Evolutionary conservation across 2,797 vertebrate species (phyloP), one percentile per base, ranked within the genome.

Genomic region (Odontamblyopus lacepedii): DNA sequence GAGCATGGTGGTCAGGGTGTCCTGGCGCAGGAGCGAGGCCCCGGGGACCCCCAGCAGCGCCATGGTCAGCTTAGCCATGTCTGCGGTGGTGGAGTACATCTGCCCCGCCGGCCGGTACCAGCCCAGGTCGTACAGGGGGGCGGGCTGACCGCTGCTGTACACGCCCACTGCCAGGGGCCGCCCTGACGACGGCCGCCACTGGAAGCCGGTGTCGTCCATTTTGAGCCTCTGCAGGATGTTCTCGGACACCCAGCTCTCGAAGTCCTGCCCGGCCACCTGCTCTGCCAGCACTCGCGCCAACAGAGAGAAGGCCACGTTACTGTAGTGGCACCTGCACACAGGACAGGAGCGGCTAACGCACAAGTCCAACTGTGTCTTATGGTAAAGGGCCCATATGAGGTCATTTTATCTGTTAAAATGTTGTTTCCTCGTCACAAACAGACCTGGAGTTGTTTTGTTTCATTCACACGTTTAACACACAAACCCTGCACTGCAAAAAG

Each of bases 71-170:
- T 95, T 97, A 78, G 96, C 95, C 87, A 98, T 93, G 87, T 99
- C 97, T 0, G 95, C 95, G 0, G 95, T 73, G 0, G 96, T 97
- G 65, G 97, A 98, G 76, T 93, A 98, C 96, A 97, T 98, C 89
- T 98, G 97, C 2, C 96, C 97, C 0, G 96, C 96, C 1, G 96
- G 96, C 15, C 95, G 89, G 74, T 98, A 98, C 96, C 97, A 98
- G 77, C 96, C 95, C 0, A 98, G 92, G 83, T 97, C 91, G 1
- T 96, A 98, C 13, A 97, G 95, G 0, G 95, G 96, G 0, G 95
- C 96, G 0, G 86, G 91, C 67, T 92, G 90, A 2, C 87, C 94
- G 0, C 90, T 95, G 76, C 91, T 51, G 0, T 98, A 97, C 78
- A 97, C 95, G 0, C 96, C 97, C 0, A 94, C 90, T 0, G 96